Conservation (phyloP, 37 sponge, comb jelly and placozoan genomes). For the Lycopodina hypogea region DNA sequence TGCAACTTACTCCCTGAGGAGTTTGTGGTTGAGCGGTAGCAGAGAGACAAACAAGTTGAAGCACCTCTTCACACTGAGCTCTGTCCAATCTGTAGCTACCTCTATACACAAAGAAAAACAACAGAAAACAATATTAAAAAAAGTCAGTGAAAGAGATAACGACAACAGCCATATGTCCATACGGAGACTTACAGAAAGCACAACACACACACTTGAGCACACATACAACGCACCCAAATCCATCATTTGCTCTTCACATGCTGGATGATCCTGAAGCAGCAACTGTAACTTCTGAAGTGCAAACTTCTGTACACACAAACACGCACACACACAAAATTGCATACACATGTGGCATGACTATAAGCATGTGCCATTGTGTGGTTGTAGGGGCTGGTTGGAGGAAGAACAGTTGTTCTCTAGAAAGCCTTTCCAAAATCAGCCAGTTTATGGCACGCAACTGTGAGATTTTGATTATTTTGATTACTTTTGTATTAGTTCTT, state of each 20-base stretch:
- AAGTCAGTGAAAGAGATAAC: not conserved
- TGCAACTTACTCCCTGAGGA: slow-evolving; percentile 80
- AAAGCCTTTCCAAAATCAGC: too few relatives aligned
- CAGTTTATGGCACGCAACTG: too few relatives aligned
- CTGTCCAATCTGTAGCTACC: slow-evolving; percentile 79
- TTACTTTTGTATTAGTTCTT: too few relatives aligned
- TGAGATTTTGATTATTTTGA: too few relatives aligned
- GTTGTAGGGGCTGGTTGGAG: not conserved
- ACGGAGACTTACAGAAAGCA: not conserved
- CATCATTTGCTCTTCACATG: slow-evolving; percentile 28
- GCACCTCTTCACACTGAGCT: slow-evolving; percentile 77
- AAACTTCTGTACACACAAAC: slow-evolving; percentile 38
- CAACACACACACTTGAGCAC: slow-evolving; percentile 4
- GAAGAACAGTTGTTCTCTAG: not conserved
- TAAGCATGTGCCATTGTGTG: not conserved
- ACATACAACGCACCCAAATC: slow-evolving; percentile 12
- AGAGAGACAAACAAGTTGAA: slow-evolving; percentile 81
- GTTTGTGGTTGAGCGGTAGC: slow-evolving; percentile 87
- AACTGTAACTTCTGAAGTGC: slow-evolving; percentile 63
- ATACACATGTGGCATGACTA: not conserved
- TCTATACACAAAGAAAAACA: slow-evolving; percentile 25
- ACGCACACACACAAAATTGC: not conserved
- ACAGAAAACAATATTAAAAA: not conserved
- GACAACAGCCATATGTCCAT: not conserved
- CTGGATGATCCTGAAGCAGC: slow-evolving; percentile 71